phyloP scores from a whole-genome alignment of 2,113 vertebrate species.

The Cebidichthys violaceus region DNA sequence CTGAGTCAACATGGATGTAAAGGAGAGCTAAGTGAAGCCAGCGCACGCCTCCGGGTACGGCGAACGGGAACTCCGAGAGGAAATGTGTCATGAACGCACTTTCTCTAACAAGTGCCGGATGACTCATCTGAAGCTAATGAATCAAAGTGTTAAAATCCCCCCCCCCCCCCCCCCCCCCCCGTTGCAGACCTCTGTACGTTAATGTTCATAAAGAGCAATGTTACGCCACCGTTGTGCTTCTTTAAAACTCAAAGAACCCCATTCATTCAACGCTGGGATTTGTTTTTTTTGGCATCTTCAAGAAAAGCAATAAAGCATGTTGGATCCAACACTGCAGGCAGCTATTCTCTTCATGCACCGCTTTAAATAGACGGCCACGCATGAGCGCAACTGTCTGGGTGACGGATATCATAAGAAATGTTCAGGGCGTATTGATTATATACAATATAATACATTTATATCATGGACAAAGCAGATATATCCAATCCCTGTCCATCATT shows the following conservation, averaged over 20 bases:
- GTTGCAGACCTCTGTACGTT: conserved; percentile 47
- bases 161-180: too few species aligned
- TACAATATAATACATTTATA: not conserved
- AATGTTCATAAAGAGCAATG: conserved; percentile 62
- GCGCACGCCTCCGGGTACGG: conserved; percentile 41
- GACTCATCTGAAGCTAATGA: conserved; percentile 70
- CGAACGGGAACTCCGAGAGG: conserved; percentile 69
- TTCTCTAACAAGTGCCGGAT: conserved; percentile 68
- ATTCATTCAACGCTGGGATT: conserved; percentile 58
- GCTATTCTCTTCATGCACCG: conserved; percentile 51
- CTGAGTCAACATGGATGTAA: conserved; percentile 54
- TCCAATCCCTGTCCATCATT: not conserved
- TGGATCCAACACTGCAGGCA: conserved; percentile 41
- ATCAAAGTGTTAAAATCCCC: conserved; percentile 63
- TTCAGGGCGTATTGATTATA: not conserved
- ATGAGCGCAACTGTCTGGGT: conserved; percentile 29
- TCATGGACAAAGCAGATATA: not conserved
- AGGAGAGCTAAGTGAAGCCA: conserved; percentile 43
- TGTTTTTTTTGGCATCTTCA: conserved; percentile 53
- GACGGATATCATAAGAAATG: conserved; percentile 27
- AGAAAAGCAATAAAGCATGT: conserved; percentile 65
- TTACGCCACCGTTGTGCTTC: conserved; percentile 53
- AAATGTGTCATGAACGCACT: conserved; percentile 78
- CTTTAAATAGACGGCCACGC: conserved; percentile 54
- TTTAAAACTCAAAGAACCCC: conserved; percentile 57